These are phyloP conservation scores for Nerophis lumbriciformis DNA, from an alignment of 2,113 vertebrate species.

Conservation along the genomic window DNA sequence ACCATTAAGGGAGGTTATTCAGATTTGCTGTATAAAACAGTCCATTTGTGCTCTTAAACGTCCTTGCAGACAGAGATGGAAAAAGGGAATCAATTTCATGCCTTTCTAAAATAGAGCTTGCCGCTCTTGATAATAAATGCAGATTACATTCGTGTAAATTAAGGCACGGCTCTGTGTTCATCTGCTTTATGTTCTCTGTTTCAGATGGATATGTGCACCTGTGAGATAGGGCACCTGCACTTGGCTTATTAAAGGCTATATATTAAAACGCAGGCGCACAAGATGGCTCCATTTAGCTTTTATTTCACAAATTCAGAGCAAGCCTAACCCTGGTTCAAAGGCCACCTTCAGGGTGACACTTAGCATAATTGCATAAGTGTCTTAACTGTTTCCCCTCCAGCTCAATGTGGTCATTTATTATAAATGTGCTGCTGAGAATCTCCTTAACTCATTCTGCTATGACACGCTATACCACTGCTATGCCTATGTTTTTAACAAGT, in stretches of 20 bases:
- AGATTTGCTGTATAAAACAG: conserved; percentile 28
- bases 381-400: conserved; percentile 72
- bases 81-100: conserved; percentile 40
- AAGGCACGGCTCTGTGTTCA: conserved; percentile 50
- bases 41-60: conserved; percentile 35
- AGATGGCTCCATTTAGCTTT: conserved; percentile 75
- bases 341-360: conserved; percentile 73
- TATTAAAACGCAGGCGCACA: conserved; percentile 65
- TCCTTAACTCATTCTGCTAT: conserved; percentile 65
- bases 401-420: conserved; percentile 70
- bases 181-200: conserved; percentile 66
- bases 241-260: conserved; percentile 74
- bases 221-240: conserved; percentile 64
- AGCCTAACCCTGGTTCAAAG: conserved; percentile 75
- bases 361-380: conserved; percentile 80
- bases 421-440: conserved; percentile 60
- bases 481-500: conserved; percentile 71
- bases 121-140: conserved; percentile 60
- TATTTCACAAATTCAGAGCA: conserved; percentile 74
- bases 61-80: conserved; percentile 36
- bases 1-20: conserved; percentile 1
- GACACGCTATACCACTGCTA: conserved; percentile 64
- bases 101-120: conserved; percentile 49
- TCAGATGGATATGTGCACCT: conserved; percentile 68
- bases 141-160: conserved; percentile 64